A percentile compares a stretch with the other conserved stretches of the same genome.
Conservation (phyloP, 2,888 invertebrate species). For the Oligia latruncula region DNA sequence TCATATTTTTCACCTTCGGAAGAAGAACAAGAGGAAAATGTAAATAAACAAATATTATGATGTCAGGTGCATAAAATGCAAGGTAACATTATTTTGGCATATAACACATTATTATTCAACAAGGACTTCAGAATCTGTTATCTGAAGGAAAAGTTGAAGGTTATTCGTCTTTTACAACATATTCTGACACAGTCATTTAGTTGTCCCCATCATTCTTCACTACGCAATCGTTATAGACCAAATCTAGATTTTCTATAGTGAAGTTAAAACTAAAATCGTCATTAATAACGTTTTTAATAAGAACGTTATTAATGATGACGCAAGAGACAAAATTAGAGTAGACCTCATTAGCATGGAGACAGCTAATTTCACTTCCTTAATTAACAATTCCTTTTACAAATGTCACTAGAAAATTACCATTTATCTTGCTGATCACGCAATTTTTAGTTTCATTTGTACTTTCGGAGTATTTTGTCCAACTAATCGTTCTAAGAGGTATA, state of each 20-base stretch:
- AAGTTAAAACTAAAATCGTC: not conserved
- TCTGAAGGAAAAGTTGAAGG: constrained; percentile 38
- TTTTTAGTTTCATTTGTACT: constrained; percentile 1
- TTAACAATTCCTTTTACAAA: constrained; percentile 46
- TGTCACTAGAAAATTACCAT: constrained; percentile 26
- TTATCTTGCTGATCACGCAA: constrained; percentile 28
- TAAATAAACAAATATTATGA: constrained; percentile 26
- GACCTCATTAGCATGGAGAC: constrained; percentile 39
- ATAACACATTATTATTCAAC: constrained; percentile 19
- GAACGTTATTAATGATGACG: constrained; percentile 25
- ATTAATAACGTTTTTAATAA: constrained; percentile 17
- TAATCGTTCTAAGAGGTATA: not conserved
- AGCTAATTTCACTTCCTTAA: constrained; percentile 60
- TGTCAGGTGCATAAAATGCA: constrained; percentile 31
- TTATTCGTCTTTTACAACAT: constrained; percentile 11
- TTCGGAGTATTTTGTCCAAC: not conserved
- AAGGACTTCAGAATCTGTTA: constrained; percentile 26
- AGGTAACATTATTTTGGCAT: constrained; percentile 34
- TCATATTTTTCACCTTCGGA: not conserved
- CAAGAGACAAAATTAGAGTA: constrained; percentile 23
- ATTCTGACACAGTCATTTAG: constrained; percentile 4
- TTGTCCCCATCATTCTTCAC: not conserved
- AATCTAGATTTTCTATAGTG: not conserved
- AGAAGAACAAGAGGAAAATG: constrained; percentile 30
- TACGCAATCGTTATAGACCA: not conserved